Evolutionary conservation across 2,113 vertebrate species (phyloP).

Genomic region (Bolborhynchus lineola): DNA sequence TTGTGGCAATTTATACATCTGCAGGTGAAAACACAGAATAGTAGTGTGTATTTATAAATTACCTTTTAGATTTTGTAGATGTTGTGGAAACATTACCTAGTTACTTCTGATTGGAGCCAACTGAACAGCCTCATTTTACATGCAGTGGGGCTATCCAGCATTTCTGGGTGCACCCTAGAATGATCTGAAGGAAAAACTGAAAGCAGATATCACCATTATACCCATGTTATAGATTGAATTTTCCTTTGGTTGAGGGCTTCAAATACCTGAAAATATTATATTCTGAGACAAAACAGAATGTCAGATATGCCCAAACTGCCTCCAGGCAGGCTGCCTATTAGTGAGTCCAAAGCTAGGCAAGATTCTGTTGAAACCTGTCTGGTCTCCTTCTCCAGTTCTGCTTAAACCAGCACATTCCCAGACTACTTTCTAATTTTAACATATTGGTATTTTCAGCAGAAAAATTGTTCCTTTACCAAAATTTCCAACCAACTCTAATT

Average conservation of each 20-base stretch:
- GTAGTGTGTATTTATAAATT: not conserved
- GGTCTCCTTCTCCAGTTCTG: not conserved
- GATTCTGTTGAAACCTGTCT: not conserved
- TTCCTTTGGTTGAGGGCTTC: not conserved
- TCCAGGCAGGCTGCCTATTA: not conserved
- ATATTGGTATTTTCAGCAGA: not conserved
- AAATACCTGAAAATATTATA: not conserved
- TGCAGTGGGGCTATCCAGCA: not conserved
- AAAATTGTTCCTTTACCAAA: not conserved
- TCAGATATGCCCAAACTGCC: not conserved
- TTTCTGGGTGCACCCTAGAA: not conserved
- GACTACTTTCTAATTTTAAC: constrained; percentile 17
- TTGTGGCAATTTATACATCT: not conserved
- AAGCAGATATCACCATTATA: not conserved
- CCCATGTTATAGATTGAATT: not conserved
- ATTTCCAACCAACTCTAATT: constrained; percentile 3
- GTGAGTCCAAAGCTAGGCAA: not conserved
- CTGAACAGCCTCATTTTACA: not conserved
- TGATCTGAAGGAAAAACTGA: not conserved
- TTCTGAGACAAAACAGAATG: not conserved
- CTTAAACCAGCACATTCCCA: constrained; percentile 14
- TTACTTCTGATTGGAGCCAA: not conserved
- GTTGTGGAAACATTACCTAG: not conserved
- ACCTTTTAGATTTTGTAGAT: not conserved
- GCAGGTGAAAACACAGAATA: not conserved